Base-by-base conservation (phyloP, 2,888 invertebrate species). In the Noctua janthe region DNA sequence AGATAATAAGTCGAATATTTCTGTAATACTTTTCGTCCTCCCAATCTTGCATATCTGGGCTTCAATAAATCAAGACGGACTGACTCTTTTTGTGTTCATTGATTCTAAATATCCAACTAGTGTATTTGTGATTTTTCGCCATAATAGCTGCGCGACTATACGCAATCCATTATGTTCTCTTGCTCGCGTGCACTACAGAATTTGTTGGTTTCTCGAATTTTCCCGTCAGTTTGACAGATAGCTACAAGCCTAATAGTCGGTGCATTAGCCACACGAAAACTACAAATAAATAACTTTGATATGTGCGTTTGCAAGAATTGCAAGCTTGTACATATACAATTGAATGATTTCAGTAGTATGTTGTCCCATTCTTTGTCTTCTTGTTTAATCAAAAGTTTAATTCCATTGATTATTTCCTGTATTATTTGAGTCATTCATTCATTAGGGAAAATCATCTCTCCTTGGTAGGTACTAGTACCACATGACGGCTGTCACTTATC, bases 171-270 rank as follows among this genome's bases (percentile, higher is more conserved):
- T 76, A 77, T 75, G 49, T 78, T 72, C 70, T 64, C 29, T 66
- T 59, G 67, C 64, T 86, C n/a, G 85, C 85, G 81, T 86, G 86
- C 78, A 49, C 47, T 62, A 54, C 64, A 81, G 73, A 76, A 80
- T 71, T 64, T 71, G 70, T 78, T 67, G 74, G 70, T 78, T 84
- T 86, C 87, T 81, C 73, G 59, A 84, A 87, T 74, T 76, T 54
- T 71, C 71, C 54, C 67, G 84, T 69, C 84, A 70, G 59, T 71
- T 69, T 69, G 75, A 77, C 74, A 71, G 64, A 84, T 59, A 56
- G 73, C 54, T 66, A 79, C 82, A 66, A 47, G 51, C 29, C 39
- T 70, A 56, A 67, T 39, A 74, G 70, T 59, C 43, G 43, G 54
- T 86, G 73, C 83, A 75, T 71, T 47, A 70, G 56, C 69, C 62